Evolutionary conservation across 2,113 vertebrate genomes (phyloP).

Genomic region (Atrichornis clamosus): DNA sequence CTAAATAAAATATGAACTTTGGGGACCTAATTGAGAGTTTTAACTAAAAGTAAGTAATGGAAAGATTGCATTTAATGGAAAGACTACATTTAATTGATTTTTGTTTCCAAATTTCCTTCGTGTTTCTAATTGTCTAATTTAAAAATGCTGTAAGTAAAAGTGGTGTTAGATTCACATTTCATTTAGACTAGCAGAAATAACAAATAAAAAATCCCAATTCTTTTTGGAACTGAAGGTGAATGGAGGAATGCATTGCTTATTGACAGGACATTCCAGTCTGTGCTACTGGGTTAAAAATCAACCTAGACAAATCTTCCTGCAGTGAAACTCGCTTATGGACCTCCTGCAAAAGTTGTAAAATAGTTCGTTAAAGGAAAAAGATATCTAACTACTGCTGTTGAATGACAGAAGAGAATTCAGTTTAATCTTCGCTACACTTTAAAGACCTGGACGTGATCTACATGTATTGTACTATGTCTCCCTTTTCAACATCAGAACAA

Average conservation of each 20-base stretch:
- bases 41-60: not conserved
- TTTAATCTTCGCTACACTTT: not conserved
- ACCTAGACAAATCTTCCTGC: not conserved
- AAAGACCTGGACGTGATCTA: not conserved
- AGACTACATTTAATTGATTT: not conserved
- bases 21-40: not conserved
- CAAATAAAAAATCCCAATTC: rapidly evolving
- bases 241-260: not conserved
- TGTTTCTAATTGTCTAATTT: not conserved
- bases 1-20: not conserved
- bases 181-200: not conserved
- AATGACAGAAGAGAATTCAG: not conserved
- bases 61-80: not conserved
- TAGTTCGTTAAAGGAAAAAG: not conserved
- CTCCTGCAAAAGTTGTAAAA: not conserved
- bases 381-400: not conserved
- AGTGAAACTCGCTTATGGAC: not conserved
- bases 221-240: not conserved
- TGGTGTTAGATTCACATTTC: not conserved
- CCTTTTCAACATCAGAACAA: not conserved
- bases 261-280: not conserved
- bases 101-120: not conserved
- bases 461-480: not conserved
- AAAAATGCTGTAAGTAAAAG: not conserved
- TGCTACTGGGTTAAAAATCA: not conserved